A percentile compares a stretch with the other conserved stretches of the same genome.
These are phyloP conservation scores for Agrilus planipennis DNA, from an alignment of 1,140 invertebrate genomes.

Conservation along the genomic window DNA sequence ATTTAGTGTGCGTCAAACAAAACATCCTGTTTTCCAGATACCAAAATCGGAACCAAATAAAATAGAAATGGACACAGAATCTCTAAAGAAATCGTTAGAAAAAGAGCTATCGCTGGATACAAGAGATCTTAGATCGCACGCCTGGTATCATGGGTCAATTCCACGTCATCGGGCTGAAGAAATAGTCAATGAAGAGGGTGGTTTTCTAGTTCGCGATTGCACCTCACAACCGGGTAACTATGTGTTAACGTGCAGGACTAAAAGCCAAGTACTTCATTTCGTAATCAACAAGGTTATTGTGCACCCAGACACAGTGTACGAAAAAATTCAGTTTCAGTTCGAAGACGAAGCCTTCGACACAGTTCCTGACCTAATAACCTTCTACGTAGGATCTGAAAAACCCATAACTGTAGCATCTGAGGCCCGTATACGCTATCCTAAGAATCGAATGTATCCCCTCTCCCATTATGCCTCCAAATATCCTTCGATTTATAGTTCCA, in stretches of 20 bases:
- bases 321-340: conserved; percentile 83
- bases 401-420: conserved; percentile 79
- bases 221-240: conserved; percentile 87
- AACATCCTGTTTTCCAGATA: conserved; percentile 29
- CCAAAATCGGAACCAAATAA: conserved; percentile 28
- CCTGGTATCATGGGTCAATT: conserved; percentile 89
- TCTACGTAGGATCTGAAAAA: conserved; percentile 81
- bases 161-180: conserved; percentile 71
- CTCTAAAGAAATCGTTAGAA: conserved; percentile 60
- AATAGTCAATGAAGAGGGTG: conserved; percentile 65
- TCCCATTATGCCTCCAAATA: conserved; percentile 51
- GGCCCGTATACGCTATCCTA: conserved; percentile 69
- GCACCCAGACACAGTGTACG: conserved; percentile 81
- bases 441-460: conserved; percentile 57
- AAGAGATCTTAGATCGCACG: conserved; percentile 74
- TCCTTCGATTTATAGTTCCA: conserved; percentile 24
- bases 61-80: conserved; percentile 40
- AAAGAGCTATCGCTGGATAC: conserved; percentile 76
- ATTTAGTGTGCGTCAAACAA: too few relatives aligned
- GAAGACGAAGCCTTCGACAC: conserved; percentile 90
- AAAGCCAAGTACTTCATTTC: conserved; percentile 74
- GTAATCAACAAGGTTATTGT: conserved; percentile 86
- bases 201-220: conserved; percentile 86
- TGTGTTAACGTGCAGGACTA: conserved; percentile 77
- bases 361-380: conserved; percentile 86